phyloP scores from a whole-genome alignment of 2,113 vertebrate species.

The Trogon surrucura region DNA sequence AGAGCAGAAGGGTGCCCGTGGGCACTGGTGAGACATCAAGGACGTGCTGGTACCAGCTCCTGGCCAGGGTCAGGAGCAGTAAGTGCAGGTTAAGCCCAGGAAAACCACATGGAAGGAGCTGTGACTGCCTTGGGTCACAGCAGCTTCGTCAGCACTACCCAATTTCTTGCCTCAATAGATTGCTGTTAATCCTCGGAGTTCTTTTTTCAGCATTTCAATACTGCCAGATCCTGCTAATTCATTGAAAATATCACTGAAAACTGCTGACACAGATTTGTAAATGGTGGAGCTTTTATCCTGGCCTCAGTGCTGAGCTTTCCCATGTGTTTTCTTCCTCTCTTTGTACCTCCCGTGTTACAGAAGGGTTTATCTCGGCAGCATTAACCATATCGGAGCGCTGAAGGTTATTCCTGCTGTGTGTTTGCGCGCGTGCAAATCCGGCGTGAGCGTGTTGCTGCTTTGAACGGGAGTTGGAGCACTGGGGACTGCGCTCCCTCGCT shows the following conservation, averaged over 20 bases:
- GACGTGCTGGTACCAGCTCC: not conserved
- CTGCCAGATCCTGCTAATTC: constrained; percentile 1
- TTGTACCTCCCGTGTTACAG: not conserved
- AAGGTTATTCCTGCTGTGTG: not conserved
- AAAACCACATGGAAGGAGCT: not conserved
- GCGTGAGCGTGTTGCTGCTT: fast-evolving
- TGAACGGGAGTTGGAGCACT: not conserved
- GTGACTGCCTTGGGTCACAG: not conserved
- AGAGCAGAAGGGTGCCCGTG: not conserved
- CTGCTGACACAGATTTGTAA: not conserved
- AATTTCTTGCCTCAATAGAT: constrained; percentile 9
- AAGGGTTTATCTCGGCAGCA: not conserved
- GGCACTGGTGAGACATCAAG: not conserved
- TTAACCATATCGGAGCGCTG: fast-evolving
- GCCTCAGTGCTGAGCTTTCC: not conserved
- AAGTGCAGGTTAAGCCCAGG: not conserved
- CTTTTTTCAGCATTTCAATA: not conserved
- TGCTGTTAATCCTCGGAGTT: not conserved
- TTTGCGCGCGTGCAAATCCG: not conserved
- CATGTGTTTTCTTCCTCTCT: not conserved
- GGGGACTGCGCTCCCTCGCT: not conserved
- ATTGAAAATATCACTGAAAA: not conserved
- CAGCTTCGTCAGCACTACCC: constrained; percentile 5
- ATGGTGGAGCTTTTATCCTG: not conserved
- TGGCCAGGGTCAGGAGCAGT: not conserved